phyloP scores from a whole-genome alignment of 2,113 vertebrate genomes.

The Anas platyrhynchos region DNA sequence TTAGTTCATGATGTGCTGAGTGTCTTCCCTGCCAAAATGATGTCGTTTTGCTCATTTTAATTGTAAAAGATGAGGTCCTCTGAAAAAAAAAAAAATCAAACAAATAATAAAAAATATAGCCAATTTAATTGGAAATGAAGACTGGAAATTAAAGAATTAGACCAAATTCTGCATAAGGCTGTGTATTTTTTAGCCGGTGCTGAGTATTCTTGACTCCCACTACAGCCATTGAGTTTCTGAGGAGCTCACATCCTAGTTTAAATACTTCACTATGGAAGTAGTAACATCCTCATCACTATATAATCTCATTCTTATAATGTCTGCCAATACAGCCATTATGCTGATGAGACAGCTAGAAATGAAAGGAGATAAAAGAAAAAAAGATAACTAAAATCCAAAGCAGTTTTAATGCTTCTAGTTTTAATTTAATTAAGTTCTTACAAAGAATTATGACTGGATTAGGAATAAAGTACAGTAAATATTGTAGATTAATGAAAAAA shows the following conservation, averaged over 20 bases:
- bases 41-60: neutral
- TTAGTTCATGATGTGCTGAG: neutral
- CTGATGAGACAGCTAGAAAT: constrained; percentile 51
- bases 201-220: neutral
- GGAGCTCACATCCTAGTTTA: constrained; percentile 27
- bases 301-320: constrained; percentile 53
- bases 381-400: constrained; percentile 5
- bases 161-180: neutral
- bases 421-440: constrained; percentile 37
- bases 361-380: constrained; percentile 41
- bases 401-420: constrained; percentile 1
- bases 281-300: constrained; percentile 17
- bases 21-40: neutral
- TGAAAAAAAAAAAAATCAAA: neutral
- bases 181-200: neutral
- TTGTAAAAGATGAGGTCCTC: neutral
- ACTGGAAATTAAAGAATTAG: neutral
- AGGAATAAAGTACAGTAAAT: constrained; percentile 20
- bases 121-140: neutral
- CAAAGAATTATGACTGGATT: constrained; percentile 16
- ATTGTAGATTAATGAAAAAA: neutral
- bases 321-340: constrained; percentile 55
- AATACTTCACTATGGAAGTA: constrained; percentile 17
- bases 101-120: neutral
- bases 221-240: neutral